Base-by-base conservation (phyloP, 2,797 vertebrate species). In the Gallirallus australis region DNA sequence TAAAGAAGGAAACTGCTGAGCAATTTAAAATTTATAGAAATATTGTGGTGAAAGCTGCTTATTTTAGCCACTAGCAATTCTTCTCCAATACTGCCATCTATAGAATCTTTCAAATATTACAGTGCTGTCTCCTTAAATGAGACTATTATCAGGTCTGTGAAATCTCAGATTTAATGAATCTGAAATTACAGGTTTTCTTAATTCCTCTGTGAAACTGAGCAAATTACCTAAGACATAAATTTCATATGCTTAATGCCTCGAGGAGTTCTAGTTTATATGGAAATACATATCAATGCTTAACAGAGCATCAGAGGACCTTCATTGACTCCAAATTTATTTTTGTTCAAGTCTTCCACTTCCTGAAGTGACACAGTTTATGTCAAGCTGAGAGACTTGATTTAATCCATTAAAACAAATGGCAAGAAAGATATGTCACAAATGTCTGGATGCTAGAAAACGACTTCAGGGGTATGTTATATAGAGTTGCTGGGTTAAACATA, bases 81-180 rank as follows among this genome's bases (percentile, higher is more conserved):
- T 73, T 96, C 68, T 93, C 63, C 69, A 94, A 92, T 70, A 93
- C 70, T 90, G 77, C 94, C 96, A 95, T 92, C 95, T 95, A 56
- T 17, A 66, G 94, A 64, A 39, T 45, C 53, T n/a, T 93, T 72
- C 30, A 20, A 77, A 79, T 82, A 89, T 73, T 89, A 59, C 92
- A 92, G 11, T 72, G 31, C n/a, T 80, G 16, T 81, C 7, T 30
- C 28, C 37, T 64, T 40, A 77, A 76, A 90, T 61, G 7, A 15
- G 35, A 77, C 14, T 12, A 48, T n/a, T 35, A 31, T 19, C 30
- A n/a, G 39, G 8, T 39, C 7, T 76, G 31, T 73, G 31, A 71
- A 82, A 83, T 68, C 35, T 70, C 53, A 20, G 53, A 60, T 15
- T 37, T 91, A 85, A n/a, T 19, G 79, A 30, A 42, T 42, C 25